A percentile compares a stretch with the other conserved stretches of the same genome.
Evolutionary conservation across 2,888 invertebrate species (phyloP).

Genomic region (Artemia sinica): DNA sequence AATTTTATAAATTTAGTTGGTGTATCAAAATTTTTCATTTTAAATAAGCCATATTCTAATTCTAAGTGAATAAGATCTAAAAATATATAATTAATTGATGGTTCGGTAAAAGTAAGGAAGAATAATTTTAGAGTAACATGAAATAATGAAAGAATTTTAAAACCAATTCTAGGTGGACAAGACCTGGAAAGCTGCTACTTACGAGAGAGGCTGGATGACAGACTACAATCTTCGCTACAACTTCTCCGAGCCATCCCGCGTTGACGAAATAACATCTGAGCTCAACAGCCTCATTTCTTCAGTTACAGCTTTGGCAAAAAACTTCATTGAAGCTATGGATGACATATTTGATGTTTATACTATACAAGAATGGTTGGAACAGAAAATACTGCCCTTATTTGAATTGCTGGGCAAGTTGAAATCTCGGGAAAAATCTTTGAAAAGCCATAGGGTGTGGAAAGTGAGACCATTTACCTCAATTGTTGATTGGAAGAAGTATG

Average conservation of each 20-base stretch:
- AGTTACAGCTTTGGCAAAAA: slow-evolving; percentile 27
- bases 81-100: too few species aligned
- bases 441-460: slow-evolving; percentile 34
- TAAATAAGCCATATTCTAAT: too few species aligned
- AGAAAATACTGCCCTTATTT: slow-evolving; percentile 41
- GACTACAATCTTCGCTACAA: slow-evolving; percentile 49
- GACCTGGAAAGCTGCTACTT: neutral
- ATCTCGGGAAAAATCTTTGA: slow-evolving; percentile 27
- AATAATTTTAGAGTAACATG: too few species aligned
- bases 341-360: slow-evolving; percentile 40
- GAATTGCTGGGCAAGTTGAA: slow-evolving; percentile 39
- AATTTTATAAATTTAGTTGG: too few species aligned
- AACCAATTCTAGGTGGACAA: neutral
- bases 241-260: slow-evolving; percentile 46
- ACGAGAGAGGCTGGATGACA: slow-evolving; percentile 45
- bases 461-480: slow-evolving; percentile 19
- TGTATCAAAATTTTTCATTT: too few species aligned
- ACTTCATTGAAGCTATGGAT: slow-evolving; percentile 27
- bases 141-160: too few species aligned
- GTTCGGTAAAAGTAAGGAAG: too few species aligned
- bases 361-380: slow-evolving; percentile 47
- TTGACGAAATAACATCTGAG: slow-evolving; percentile 40
- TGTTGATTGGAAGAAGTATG: slow-evolving; percentile 18
- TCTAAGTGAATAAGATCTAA: too few species aligned
- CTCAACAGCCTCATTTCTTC: slow-evolving; percentile 24